Evolutionary conservation across 2,888 invertebrate species (phyloP).

Genomic region (Tipula unca): DNA sequence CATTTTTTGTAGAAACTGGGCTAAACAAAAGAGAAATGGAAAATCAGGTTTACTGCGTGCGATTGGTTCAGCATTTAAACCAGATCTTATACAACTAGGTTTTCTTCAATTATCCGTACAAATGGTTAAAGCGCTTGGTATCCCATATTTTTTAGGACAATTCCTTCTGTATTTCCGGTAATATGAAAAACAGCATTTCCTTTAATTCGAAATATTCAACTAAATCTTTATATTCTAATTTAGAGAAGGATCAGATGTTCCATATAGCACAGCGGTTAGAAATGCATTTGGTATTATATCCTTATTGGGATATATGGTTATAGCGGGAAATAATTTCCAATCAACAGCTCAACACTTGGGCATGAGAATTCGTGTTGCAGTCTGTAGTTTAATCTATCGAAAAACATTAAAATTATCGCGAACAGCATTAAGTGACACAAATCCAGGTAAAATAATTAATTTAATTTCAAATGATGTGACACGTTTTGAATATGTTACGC

Average conservation of each 20-base stretch:
- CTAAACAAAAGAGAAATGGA: neutral
- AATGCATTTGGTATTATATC: constrained; percentile 45
- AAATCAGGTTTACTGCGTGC: constrained; percentile 26
- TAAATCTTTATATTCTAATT: neutral
- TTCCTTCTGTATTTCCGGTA: constrained; percentile 27
- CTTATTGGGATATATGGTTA: constrained; percentile 38
- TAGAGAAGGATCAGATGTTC: constrained; percentile 43
- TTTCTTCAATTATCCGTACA: constrained; percentile 25
- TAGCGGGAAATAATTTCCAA: constrained; percentile 53
- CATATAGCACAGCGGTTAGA: constrained; percentile 46
- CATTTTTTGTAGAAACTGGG: neutral
- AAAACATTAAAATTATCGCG: constrained; percentile 67
- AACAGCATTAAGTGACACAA: constrained; percentile 68
- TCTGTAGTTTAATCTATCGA: constrained; percentile 75
- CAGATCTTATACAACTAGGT: constrained; percentile 25
- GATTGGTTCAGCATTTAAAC: constrained; percentile 27
- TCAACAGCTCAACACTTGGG: constrained; percentile 68
- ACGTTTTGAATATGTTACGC: constrained; percentile 67
- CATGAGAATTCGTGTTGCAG: constrained; percentile 71
- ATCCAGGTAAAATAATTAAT: constrained; percentile 81
- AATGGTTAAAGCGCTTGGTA: neutral
- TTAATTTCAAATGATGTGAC: constrained; percentile 80
- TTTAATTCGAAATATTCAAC: neutral
- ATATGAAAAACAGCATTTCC: neutral
- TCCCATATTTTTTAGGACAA: constrained; percentile 27